Conservation (phyloP, 2,113 vertebrate genomes). For the Pogona vitticeps region DNA sequence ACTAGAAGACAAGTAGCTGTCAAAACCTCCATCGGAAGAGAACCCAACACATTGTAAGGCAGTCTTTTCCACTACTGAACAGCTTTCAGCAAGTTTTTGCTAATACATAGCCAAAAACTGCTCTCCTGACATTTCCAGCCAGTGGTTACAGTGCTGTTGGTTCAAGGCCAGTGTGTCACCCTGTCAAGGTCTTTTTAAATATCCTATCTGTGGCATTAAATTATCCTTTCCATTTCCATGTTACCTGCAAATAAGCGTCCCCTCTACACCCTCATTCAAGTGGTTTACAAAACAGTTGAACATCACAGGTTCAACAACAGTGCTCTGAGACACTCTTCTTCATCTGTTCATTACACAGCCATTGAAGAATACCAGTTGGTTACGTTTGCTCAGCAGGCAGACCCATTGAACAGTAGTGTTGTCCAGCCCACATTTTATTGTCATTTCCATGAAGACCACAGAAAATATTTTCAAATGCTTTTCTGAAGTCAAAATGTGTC, state of each 20-base stretch:
- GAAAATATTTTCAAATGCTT: neutral
- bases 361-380: neutral
- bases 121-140: neutral
- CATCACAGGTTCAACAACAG: neutral
- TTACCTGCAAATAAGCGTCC: neutral
- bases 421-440: neutral
- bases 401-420: neutral
- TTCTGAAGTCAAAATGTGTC: neutral
- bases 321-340: neutral
- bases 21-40: too few relatives aligned
- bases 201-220: neutral
- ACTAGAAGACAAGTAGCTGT: neutral
- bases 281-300: neutral
- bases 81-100: neutral
- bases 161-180: neutral
- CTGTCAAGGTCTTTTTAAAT: neutral
- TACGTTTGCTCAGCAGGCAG: neutral
- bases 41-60: neutral
- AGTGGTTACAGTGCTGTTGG: neutral
- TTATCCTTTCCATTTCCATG: neutral
- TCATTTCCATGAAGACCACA: neutral
- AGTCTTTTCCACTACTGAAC: neutral
- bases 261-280: neutral
- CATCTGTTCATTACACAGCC: neutral
- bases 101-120: neutral